Percentiles rank a stretch among this genome's conserved stretches.
These are phyloP conservation scores for Cryptocheilus praepositus DNA, from an alignment of 2,888 invertebrate species.

Conservation along the genomic window DNA sequence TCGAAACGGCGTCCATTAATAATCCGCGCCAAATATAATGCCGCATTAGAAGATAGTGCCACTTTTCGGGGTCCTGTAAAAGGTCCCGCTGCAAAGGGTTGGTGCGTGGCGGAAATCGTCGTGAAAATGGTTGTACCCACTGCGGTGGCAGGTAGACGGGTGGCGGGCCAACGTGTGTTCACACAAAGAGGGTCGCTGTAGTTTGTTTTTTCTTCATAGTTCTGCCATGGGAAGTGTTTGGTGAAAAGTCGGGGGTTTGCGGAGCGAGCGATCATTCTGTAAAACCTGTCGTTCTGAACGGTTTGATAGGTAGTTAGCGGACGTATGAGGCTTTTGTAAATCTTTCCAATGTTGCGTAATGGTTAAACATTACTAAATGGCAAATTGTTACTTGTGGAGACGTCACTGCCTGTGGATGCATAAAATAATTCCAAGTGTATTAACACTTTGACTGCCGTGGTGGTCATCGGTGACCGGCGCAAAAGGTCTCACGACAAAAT, in stretches of 20 bases:
- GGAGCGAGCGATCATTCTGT: neutral
- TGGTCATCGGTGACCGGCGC: no score
- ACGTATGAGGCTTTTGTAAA: no score
- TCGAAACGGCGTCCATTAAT: slow-evolving; percentile 61
- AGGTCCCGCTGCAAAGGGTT: slow-evolving; percentile 40
- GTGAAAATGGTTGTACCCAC: slow-evolving; percentile 55
- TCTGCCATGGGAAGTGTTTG: no score
- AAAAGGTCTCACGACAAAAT: no score
- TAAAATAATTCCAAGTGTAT: no score
- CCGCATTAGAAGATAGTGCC: slow-evolving; percentile 62
- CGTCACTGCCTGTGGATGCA: no score
- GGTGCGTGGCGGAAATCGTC: slow-evolving; percentile 43
- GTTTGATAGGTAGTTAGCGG: no score
- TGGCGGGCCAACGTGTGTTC: slow-evolving; percentile 52
- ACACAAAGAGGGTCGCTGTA: slow-evolving; percentile 23
- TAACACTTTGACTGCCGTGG: no score
- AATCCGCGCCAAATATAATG: slow-evolving; percentile 67
- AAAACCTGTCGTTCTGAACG: slow-evolving; percentile 4
- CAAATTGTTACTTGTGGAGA: no score
- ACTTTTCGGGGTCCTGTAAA: slow-evolving; percentile 45
- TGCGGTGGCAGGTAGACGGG: slow-evolving; percentile 59
- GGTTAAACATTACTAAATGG: no score
- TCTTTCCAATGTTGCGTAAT: no score
- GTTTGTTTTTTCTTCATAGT: no score
- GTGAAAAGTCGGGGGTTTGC: neutral